A percentile compares a stretch with the other conserved stretches of the same genome.
These are phyloP conservation scores for Phyllostomus hastatus DNA, from an alignment of 2,113 vertebrate genomes.

Conservation along the genomic window DNA sequence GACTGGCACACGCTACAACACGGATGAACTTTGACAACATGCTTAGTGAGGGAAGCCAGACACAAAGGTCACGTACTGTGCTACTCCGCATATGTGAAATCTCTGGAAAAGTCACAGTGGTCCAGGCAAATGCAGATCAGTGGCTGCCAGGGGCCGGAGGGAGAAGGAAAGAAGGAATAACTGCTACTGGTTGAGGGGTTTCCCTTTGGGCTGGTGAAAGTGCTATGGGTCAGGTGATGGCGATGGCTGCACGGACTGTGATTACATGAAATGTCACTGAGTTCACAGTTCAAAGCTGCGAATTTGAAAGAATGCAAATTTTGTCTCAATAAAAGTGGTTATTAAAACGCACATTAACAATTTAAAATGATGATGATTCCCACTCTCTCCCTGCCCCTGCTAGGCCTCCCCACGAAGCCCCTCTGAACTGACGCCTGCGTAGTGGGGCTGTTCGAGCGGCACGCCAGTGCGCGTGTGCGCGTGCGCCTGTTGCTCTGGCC, in stretches of 20 bases:
- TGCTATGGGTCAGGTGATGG: too few species aligned
- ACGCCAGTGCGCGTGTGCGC: too few species aligned
- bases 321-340: neutral
- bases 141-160: neutral
- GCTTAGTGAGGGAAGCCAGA: neutral
- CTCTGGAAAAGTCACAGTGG: neutral
- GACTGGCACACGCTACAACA: neutral
- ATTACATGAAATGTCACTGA: neutral
- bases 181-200: neutral
- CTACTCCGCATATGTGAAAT: neutral
- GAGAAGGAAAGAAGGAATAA: neutral
- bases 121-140: neutral
- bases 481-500: accelerated
- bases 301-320: neutral
- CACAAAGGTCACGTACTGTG: neutral
- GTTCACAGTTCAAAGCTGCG: neutral
- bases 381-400: neutral
- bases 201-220: neutral
- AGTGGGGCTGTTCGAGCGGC: too few species aligned
- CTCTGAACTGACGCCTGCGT: too few species aligned
- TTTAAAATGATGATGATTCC: neutral
- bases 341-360: neutral
- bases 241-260: neutral
- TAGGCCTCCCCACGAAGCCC: accelerated
- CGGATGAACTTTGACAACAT: neutral